Conservation (phyloP, 1,140 invertebrate genomes). For the Philaenus spumarius region DNA sequence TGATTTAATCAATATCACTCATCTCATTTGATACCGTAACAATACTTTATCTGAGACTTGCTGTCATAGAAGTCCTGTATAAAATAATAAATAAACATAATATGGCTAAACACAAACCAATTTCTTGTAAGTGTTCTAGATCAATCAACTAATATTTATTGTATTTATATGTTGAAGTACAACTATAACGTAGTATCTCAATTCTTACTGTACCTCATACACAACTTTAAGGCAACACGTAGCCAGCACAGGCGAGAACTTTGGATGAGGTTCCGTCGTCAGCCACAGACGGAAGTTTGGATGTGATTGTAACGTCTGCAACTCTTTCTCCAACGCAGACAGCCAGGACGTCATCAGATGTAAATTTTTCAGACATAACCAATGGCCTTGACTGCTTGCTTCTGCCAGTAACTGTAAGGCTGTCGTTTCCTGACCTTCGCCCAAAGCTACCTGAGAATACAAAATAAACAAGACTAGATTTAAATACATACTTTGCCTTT, state of each 20-base stretch:
- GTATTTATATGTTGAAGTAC: too few species aligned
- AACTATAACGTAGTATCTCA: too few species aligned
- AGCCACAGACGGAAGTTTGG: slow-evolving; percentile 66
- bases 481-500: too few species aligned
- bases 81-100: too few species aligned
- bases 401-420: slow-evolving; percentile 44
- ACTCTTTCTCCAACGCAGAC: slow-evolving; percentile 61
- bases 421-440: slow-evolving; percentile 61
- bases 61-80: too few species aligned
- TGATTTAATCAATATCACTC: too few species aligned
- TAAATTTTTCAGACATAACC: slow-evolving; percentile 82
- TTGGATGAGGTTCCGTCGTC: slow-evolving; percentile 59
- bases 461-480: too few species aligned
- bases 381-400: slow-evolving; percentile 51
- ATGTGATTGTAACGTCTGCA: slow-evolving; percentile 51
- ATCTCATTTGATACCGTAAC: too few species aligned
- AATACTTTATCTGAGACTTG: too few species aligned
- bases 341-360: slow-evolving; percentile 79
- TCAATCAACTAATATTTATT: too few species aligned
- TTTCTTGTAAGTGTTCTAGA: too few species aligned
- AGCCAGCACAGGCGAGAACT: slow-evolving; percentile 57
- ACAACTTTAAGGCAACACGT: slow-evolving; percentile 72
- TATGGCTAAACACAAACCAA: too few species aligned
- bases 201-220: slow-evolving; percentile 67
- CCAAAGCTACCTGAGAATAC: slow-evolving; percentile 55